Conservation (phyloP, 2,113 vertebrate genomes). For the Emydura subglobosa region DNA sequence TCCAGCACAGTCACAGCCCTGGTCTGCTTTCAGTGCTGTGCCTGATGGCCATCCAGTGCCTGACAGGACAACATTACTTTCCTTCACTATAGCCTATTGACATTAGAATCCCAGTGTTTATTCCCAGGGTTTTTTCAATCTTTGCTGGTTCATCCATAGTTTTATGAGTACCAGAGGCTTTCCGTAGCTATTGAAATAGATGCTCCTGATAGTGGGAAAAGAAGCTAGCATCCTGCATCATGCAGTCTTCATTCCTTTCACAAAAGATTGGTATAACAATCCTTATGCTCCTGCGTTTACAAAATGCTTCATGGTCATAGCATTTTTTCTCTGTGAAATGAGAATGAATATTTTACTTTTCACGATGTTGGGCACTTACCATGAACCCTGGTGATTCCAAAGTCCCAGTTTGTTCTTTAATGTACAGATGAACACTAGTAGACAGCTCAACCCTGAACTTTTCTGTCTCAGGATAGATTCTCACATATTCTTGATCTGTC, state of each 20-base stretch:
- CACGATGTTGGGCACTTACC: background rate
- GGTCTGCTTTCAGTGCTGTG: background rate
- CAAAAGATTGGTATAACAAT: background rate
- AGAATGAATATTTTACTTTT: background rate
- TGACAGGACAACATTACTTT: slow-evolving; percentile 12
- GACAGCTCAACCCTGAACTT: background rate
- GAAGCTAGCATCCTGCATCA: background rate
- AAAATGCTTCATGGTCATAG: background rate
- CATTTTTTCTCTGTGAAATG: background rate
- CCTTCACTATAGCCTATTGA: background rate
- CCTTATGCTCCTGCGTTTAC: background rate
- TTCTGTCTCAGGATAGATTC: background rate
- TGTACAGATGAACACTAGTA: background rate
- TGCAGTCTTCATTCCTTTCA: background rate
- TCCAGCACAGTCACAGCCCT: slow-evolving; percentile 1
- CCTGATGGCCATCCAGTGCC: slow-evolving; percentile 21
- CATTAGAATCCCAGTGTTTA: background rate
- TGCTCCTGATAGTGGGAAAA: background rate
- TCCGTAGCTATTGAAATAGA: slow-evolving; percentile 7
- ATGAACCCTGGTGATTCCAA: background rate
- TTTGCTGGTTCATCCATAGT: background rate
- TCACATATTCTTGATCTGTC: background rate
- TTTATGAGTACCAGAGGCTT: background rate
- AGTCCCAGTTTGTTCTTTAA: background rate
- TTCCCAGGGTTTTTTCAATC: background rate